Conservation (phyloP, 2,888 invertebrate genomes). For the Xiphydria camelus region DNA sequence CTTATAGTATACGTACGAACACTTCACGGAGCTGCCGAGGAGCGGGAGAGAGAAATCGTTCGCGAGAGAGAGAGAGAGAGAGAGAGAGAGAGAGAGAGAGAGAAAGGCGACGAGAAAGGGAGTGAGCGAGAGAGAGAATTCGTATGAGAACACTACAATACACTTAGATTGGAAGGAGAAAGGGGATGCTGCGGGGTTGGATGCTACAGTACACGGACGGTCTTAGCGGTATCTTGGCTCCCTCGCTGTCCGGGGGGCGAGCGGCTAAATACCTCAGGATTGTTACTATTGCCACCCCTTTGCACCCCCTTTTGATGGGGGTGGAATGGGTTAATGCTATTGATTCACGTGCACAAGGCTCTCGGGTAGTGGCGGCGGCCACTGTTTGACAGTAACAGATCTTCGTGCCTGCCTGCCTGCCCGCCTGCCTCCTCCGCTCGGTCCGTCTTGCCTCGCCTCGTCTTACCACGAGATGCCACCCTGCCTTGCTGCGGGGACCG, state of each 20-base stretch:
- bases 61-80: slow-evolving; percentile 13
- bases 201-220: slow-evolving; percentile 51
- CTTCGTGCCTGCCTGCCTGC: slow-evolving; percentile 19
- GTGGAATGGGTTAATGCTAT: slow-evolving; percentile 59
- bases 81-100: too few species aligned
- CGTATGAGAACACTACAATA: slow-evolving; percentile 17
- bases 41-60: background rate
- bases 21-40: slow-evolving; percentile 1
- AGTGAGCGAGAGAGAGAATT: slow-evolving; percentile 19
- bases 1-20: background rate
- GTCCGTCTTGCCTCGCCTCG: too few species aligned
- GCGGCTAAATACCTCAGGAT: slow-evolving; percentile 58
- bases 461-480: too few species aligned
- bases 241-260: slow-evolving; percentile 45
- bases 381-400: slow-evolving; percentile 58
- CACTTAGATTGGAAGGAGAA: slow-evolving; percentile 15
- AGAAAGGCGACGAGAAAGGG: slow-evolving; percentile 5
- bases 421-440: background rate
- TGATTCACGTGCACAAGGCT: slow-evolving; percentile 56
- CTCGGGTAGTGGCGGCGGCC: slow-evolving; percentile 36
- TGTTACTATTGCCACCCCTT: slow-evolving; percentile 55
- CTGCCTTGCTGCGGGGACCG: too few species aligned
- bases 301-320: slow-evolving; percentile 48
- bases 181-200: slow-evolving; percentile 42
- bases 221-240: slow-evolving; percentile 57